Evolutionary conservation across 2,113 vertebrate species (phyloP), one percentile per base, ranked within the genome.

Genomic region (Pycnonotus jocosus): DNA sequence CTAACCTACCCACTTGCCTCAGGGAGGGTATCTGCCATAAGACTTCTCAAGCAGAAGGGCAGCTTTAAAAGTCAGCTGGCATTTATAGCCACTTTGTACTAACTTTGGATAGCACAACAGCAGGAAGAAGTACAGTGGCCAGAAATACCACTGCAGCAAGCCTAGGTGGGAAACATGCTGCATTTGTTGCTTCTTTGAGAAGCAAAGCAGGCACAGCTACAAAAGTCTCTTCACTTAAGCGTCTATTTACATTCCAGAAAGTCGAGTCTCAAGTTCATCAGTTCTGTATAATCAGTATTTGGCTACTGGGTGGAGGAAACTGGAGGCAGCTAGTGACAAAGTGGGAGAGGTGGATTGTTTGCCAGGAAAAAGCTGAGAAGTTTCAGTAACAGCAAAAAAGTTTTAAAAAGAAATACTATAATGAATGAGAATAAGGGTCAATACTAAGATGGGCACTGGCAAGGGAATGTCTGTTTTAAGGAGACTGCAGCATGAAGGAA

Each of bases 221-320:
- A 45, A 73, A 73, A 31, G 35, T 92, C 47, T 88, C 68, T 80
- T 92, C 81, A 33, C 51, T 47, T 47, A 45, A 28, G 45, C n/a
- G 17, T 50, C 38, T 86, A 51, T 93, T 93, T 86, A 88, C 57
- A 35, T 90, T 90, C 47, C 71, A 88, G 58, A 70, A 70, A 77
- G 66, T 31, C 28, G 3, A 91, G 81, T 56, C 68, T 80, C 33
- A 62, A 73, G 62, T 95, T 90, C 15, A 3, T 79, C 81, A 47
- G 28, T 48, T 3, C 2, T 37, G 23, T 56, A 60, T 62, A 78
- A 92, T 45, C 54, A 45, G 60, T 92, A 82, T 93, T 87, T 92
- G 90, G 79, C 82, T 95, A 94, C 64, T 53, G 88, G 74, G 81
- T 86, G 81, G 90, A 91, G 81, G 78, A 80, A 88, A 80, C 76